Percentiles rank a stretch among this genome's conserved stretches.
Conservation (phyloP, 2,888 invertebrate genomes). For the Morpho helenor region DNA sequence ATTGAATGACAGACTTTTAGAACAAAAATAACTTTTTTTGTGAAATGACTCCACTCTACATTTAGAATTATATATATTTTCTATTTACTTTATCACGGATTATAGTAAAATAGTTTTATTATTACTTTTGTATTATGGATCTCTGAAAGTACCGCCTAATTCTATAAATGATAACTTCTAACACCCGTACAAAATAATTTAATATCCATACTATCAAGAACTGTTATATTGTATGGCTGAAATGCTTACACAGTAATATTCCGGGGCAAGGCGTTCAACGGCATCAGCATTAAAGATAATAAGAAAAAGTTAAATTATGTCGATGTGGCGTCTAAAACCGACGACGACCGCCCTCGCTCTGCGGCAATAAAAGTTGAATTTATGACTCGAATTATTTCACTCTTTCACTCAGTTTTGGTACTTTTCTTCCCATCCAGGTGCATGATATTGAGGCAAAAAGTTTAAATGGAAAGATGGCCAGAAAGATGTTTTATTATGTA, state of each 20-base stretch:
- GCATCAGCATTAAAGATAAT: slow-evolving; percentile 75
- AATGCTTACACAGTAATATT: slow-evolving; percentile 14
- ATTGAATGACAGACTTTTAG: neutral
- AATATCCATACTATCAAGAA: neutral
- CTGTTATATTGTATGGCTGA: slow-evolving; percentile 12
- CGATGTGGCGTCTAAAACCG: slow-evolving; percentile 60
- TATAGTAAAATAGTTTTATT: no score
- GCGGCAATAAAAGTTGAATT: slow-evolving; percentile 74
- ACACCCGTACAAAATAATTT: no score
- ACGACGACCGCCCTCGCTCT: slow-evolving; percentile 42
- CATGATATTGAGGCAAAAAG: slow-evolving; percentile 56
- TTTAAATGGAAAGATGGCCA: slow-evolving; percentile 53
- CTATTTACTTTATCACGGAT: no score
- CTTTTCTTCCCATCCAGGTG: slow-evolving; percentile 65
- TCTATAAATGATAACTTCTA: no score
- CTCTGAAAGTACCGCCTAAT: no score
- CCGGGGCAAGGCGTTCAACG: slow-evolving; percentile 58
- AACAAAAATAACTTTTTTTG: no score
- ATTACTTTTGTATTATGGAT: no score
- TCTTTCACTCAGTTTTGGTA: slow-evolving; percentile 61
- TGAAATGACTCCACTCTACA: no score
- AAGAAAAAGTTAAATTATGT: slow-evolving; percentile 79
- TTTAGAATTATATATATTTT: no score
- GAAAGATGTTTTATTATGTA: slow-evolving; percentile 1
- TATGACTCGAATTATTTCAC: slow-evolving; percentile 71